These are phyloP conservation scores for Morone saxatilis DNA, from an alignment of 2,113 vertebrate genomes.

Conservation along the genomic window DNA sequence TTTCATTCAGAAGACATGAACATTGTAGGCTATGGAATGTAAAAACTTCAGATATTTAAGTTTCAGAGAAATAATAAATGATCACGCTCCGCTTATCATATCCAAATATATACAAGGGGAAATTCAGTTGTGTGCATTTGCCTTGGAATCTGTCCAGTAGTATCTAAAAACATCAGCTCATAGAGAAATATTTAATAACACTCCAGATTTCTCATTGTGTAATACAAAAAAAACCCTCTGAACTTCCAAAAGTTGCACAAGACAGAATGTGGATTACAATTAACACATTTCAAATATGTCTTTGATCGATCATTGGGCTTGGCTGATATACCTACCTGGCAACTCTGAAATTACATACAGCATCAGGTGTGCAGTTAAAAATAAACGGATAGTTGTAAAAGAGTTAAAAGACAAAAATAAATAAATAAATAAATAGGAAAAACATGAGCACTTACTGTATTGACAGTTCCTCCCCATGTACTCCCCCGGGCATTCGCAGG, in stretches of 20 bases:
- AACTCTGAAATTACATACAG: slow-evolving; percentile 18
- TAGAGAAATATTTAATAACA: background rate
- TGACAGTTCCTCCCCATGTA: slow-evolving; percentile 99
- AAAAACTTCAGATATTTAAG: background rate
- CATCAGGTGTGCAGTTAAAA: slow-evolving; percentile 31
- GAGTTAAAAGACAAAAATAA: slow-evolving; percentile 17
- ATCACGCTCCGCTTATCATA: background rate
- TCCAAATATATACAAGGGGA: no score
- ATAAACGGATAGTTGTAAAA: slow-evolving; percentile 3
- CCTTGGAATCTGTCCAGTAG: no score
- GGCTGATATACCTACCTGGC: background rate
- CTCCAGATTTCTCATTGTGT: background rate
- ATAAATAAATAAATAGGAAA: background rate
- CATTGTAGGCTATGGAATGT: background rate
- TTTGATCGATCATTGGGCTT: slow-evolving; percentile 15
- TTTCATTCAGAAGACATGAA: background rate
- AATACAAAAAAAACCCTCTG: no score
- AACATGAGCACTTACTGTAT: slow-evolving; percentile 90
- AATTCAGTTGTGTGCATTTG: background rate
- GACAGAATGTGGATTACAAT: background rate
- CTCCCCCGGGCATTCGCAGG: slow-evolving; percentile 97
- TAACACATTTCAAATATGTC: background rate
- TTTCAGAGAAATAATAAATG: background rate
- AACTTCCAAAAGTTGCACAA: background rate
- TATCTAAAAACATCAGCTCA: no score